Conservation (phyloP, 1,140 invertebrate genomes). For the Brachystomella parvula region DNA sequence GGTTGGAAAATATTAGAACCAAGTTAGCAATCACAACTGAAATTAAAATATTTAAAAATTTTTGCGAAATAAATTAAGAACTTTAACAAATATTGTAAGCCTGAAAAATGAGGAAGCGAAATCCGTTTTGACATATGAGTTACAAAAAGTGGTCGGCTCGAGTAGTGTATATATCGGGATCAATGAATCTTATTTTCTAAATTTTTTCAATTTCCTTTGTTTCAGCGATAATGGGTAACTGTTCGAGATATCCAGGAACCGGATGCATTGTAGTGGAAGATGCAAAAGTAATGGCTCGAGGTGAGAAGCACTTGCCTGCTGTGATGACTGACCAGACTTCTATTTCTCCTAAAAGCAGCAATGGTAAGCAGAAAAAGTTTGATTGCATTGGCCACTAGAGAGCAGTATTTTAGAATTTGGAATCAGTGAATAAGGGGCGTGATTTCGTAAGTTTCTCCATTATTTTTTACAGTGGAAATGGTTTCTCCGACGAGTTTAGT, state of each 20-base stretch:
- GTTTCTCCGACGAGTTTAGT: conserved; percentile 36
- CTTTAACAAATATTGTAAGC: no score
- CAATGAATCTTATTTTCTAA: no score
- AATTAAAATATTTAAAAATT: no score
- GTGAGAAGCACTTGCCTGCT: conserved; percentile 37
- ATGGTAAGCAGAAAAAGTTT: conserved; percentile 28
- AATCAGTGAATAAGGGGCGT: neutral
- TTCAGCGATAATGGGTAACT: conserved; percentile 38
- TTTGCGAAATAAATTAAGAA: no score
- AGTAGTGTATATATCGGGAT: no score
- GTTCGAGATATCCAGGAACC: conserved; percentile 47
- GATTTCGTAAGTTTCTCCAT: neutral
- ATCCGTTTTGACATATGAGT: no score
- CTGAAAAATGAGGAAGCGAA: no score
- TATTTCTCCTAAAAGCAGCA: conserved; percentile 35
- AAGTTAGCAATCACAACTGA: no score
- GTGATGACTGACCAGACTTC: conserved; percentile 37
- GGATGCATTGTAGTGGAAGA: conserved; percentile 83
- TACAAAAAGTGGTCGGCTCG: no score
- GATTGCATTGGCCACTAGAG: neutral
- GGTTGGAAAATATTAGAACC: no score
- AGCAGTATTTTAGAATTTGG: neutral
- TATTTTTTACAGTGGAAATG: conserved; percentile 30
- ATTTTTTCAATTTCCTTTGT: conserved; percentile 14
- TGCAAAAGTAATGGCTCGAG: conserved; percentile 72